Evolutionary conservation across 2,113 vertebrate genomes (phyloP).

Genomic region (Caloenas nicobarica): DNA sequence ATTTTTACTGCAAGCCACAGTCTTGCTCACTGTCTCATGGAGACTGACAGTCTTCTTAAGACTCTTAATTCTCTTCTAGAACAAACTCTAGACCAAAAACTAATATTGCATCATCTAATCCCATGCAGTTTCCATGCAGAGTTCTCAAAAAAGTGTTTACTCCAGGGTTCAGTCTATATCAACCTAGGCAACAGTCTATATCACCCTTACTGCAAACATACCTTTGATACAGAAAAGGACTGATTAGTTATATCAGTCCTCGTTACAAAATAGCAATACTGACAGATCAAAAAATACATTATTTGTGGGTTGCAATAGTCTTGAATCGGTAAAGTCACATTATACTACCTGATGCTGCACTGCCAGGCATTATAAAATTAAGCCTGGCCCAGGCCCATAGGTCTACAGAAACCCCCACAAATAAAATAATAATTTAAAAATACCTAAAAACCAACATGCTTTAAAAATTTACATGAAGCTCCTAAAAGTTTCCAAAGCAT

Average conservation of each 20-base stretch:
- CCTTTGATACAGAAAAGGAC: neutral
- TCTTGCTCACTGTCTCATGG: neutral
- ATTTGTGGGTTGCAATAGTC: neutral
- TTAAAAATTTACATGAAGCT: neutral
- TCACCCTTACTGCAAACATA: neutral
- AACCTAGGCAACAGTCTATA: neutral
- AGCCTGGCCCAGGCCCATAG: neutral
- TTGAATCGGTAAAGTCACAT: neutral
- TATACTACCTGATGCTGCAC: neutral
- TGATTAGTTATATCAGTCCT: neutral
- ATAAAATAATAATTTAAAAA: neutral
- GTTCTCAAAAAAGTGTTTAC: neutral
- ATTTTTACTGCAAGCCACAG: neutral
- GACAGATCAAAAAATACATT: neutral
- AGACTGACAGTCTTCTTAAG: neutral
- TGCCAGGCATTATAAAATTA: neutral
- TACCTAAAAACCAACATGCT: neutral
- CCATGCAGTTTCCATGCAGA: neutral
- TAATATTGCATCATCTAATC: neutral
- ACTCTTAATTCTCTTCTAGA: neutral
- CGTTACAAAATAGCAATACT: neutral
- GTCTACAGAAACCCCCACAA: neutral
- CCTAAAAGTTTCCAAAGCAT: neutral
- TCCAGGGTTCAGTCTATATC: rapidly evolving
- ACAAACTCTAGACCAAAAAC: neutral